These are phyloP conservation scores for Campoletis sonorensis DNA, from an alignment of 1,140 invertebrate genomes.

Conservation along the genomic window DNA sequence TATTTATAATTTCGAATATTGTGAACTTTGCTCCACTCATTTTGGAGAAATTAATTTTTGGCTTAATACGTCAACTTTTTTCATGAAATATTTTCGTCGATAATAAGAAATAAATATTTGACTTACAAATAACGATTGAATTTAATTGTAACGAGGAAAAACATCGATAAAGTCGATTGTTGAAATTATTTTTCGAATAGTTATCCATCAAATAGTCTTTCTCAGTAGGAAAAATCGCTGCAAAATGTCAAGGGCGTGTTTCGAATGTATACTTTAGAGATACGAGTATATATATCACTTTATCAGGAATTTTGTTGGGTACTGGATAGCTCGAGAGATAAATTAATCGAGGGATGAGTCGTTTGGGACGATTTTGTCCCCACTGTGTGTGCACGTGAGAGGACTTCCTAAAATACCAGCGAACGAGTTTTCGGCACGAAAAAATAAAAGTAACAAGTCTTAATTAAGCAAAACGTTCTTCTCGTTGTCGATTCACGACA, in stretches of 20 bases:
- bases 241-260: background rate
- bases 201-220: background rate
- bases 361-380: slow-evolving; percentile 5
- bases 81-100: too few species aligned
- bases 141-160: too few species aligned
- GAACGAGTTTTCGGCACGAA: slow-evolving; percentile 64
- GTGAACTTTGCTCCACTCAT: too few species aligned
- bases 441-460: slow-evolving; percentile 65
- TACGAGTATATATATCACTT: background rate
- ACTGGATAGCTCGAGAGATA: slow-evolving; percentile 46
- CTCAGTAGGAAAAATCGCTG: background rate
- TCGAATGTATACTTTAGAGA: background rate
- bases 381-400: slow-evolving; percentile 4
- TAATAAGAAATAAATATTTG: too few species aligned
- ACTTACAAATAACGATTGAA: too few species aligned
- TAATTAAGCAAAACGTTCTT: slow-evolving; percentile 66
- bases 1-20: too few species aligned
- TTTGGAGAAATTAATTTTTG: too few species aligned
- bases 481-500: slow-evolving; percentile 32
- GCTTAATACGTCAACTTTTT: too few species aligned
- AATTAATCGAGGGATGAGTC: slow-evolving; percentile 57
- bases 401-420: slow-evolving; percentile 64
- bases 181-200: background rate
- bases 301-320: slow-evolving; percentile 3
- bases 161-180: too few species aligned